phyloP scores from a whole-genome alignment of 2,888 invertebrate genomes.

The Brassicogethes aeneus region DNA sequence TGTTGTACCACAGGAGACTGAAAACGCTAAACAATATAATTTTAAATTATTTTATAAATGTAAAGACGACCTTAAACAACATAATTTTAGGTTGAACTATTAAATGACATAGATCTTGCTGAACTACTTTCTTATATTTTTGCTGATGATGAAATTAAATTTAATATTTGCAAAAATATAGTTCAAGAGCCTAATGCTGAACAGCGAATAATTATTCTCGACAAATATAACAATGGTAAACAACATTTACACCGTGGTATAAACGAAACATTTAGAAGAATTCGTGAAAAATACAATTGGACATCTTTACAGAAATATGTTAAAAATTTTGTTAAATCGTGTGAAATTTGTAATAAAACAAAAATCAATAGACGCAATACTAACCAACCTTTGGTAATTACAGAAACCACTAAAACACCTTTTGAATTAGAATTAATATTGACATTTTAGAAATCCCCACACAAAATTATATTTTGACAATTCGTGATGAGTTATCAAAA shows the following conservation, averaged over 20 bases:
- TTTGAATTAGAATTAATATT: background rate
- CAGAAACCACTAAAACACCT: constrained; percentile 1
- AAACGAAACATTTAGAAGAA: background rate
- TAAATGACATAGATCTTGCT: background rate
- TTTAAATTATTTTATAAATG: too few species aligned
- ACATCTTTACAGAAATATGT: background rate
- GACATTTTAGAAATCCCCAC: background rate
- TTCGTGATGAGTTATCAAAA: background rate
- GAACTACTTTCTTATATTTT: background rate
- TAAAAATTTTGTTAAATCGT: constrained; percentile 1
- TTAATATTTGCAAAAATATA: constrained; percentile 1
- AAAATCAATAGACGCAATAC: background rate
- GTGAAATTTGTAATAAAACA: constrained; percentile 1
- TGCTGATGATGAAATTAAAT: background rate
- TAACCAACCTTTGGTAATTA: background rate
- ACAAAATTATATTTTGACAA: background rate
- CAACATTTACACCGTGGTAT: background rate
- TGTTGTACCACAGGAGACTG: too few species aligned
- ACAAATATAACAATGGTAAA: background rate
- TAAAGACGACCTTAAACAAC: too few species aligned
- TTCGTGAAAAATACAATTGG: constrained; percentile 1
- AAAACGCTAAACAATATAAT: too few species aligned
- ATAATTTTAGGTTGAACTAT: too few species aligned
- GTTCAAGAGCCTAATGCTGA: background rate
- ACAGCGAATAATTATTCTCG: background rate